These are phyloP conservation scores for Nyctibius bracteatus DNA, from an alignment of 2,113 vertebrate genomes.

Conservation along the genomic window DNA sequence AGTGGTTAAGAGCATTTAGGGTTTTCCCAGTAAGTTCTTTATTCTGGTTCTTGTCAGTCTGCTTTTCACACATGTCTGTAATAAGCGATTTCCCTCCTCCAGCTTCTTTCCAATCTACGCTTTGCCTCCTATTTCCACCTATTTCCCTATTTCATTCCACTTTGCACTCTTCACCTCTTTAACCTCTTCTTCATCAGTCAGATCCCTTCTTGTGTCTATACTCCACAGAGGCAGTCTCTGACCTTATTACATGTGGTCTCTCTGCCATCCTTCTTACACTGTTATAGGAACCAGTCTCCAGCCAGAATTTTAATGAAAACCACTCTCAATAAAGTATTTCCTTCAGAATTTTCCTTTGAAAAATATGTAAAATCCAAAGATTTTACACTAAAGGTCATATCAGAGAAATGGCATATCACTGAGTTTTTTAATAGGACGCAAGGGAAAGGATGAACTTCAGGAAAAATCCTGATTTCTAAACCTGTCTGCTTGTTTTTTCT, in stretches of 20 bases:
- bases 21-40: neutral
- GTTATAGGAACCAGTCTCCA: neutral
- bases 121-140: constrained; percentile 27
- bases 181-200: constrained; percentile 41
- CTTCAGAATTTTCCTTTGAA: neutral
- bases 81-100: neutral
- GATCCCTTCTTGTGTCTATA: neutral
- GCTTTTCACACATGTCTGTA: constrained; percentile 3
- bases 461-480: neutral
- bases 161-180: constrained; percentile 32
- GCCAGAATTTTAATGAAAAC: constrained; percentile 48
- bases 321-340: neutral
- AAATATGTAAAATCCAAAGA: neutral
- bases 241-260: neutral
- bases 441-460: neutral
- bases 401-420: neutral
- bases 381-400: neutral
- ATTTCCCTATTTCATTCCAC: constrained; percentile 27
- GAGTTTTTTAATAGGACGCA: neutral
- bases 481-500: neutral
- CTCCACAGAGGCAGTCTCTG: neutral
- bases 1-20: neutral
- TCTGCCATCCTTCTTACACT: neutral
- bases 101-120: neutral
- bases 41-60: constrained; percentile 1